Evolutionary conservation across 2,113 vertebrate genomes (phyloP).

Genomic region (Calonectris borealis): DNA sequence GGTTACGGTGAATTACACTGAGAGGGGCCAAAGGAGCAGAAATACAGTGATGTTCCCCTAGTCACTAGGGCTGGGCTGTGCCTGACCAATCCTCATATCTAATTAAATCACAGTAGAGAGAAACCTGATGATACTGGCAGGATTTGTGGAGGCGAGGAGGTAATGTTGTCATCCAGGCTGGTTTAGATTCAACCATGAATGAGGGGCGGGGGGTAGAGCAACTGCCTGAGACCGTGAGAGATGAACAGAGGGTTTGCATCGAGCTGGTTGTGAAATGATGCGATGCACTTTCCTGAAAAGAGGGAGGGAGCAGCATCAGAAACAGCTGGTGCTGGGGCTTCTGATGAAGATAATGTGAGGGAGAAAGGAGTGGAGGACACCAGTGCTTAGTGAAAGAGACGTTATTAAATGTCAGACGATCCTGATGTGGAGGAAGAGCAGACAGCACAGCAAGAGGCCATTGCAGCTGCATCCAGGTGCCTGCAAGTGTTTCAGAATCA

Average conservation of each 20-base stretch:
- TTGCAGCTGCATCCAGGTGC: background rate
- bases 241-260: background rate
- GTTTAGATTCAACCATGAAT: background rate
- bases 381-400: background rate
- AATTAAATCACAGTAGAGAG: background rate
- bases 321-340: background rate
- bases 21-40: background rate
- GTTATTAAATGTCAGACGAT: background rate
- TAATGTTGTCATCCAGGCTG: background rate
- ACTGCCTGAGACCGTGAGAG: background rate
- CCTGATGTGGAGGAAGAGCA: background rate
- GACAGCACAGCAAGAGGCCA: background rate
- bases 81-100: background rate
- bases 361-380: background rate
- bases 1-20: background rate
- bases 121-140: background rate
- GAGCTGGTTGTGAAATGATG: background rate
- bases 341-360: background rate
- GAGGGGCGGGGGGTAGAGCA: background rate
- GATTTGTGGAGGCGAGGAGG: background rate
- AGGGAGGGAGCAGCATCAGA: background rate
- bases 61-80: background rate
- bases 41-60: background rate
- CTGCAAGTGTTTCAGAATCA: background rate
- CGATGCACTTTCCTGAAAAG: background rate